A percentile compares a stretch with the other conserved stretches of the same genome.
Conservation (phyloP, 2,888 invertebrate genomes). For the Strigamia transsilvanica region DNA sequence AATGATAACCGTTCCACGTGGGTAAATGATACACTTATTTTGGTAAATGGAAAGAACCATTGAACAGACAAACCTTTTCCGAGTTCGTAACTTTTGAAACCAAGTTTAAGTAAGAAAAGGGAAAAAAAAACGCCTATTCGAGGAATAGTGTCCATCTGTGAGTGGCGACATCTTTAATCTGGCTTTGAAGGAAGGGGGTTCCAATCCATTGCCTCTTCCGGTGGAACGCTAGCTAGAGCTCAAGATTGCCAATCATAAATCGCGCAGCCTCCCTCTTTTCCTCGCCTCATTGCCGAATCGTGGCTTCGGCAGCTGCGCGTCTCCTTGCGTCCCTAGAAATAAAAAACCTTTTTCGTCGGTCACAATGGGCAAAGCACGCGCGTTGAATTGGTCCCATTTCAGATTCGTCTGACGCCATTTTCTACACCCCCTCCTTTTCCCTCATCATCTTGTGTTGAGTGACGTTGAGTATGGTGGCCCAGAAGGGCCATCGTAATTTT, state of each 20-base stretch:
- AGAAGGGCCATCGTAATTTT: too few relatives aligned
- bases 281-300: conserved; percentile 47
- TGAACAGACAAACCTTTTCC: conserved; percentile 25
- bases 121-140: neutral
- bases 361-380: conserved; percentile 42
- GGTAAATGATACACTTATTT: conserved; percentile 28
- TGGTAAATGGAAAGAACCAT: conserved; percentile 11
- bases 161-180: conserved; percentile 48
- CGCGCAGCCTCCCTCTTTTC: conserved; percentile 42
- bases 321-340: conserved; percentile 28
- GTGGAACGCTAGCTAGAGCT: conserved; percentile 47
- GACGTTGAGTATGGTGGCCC: too few relatives aligned
- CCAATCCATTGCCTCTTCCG: conserved; percentile 46
- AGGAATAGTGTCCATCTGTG: conserved; percentile 23
- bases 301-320: conserved; percentile 47
- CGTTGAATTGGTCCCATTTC: conserved; percentile 46
- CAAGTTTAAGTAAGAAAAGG: neutral
- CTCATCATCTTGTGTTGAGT: conserved; percentile 38
- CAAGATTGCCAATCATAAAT: conserved; percentile 47
- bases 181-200: conserved; percentile 47
- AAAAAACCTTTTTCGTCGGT: conserved; percentile 47
- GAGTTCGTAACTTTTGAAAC: conserved; percentile 26
- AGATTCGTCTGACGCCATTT: conserved; percentile 49
- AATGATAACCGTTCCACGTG: conserved; percentile 38
- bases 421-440: conserved; percentile 31